A percentile compares a stretch with the other conserved stretches of the same genome.
Evolutionary conservation across 2,113 vertebrate species (phyloP).

Genomic region (Ramphastos sulfuratus): DNA sequence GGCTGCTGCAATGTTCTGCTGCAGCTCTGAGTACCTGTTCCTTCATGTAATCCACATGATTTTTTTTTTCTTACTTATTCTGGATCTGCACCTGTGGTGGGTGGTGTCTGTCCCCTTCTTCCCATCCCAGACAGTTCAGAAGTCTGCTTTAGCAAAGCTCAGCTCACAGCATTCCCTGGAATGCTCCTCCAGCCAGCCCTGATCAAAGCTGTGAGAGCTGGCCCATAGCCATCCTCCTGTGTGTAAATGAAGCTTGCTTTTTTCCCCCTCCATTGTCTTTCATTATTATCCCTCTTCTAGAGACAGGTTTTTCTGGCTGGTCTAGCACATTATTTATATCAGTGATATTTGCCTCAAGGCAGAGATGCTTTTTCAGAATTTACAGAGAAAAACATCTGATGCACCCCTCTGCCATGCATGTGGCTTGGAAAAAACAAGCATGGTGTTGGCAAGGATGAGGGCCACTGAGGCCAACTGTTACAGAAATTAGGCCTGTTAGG

Average conservation of each 20-base stretch:
- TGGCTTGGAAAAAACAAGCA: conserved; percentile 18
- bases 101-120: neutral
- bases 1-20: neutral
- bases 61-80: neutral
- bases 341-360: conserved; percentile 11
- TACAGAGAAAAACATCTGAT: neutral
- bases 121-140: conserved; percentile 11
- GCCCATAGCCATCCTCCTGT: neutral
- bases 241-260: conserved; percentile 28
- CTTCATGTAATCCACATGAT: fast-evolving
- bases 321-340: conserved; percentile 32
- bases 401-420: neutral
- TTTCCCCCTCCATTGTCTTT: neutral
- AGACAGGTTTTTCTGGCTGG: conserved; percentile 55
- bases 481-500: conserved; percentile 14
- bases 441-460: neutral
- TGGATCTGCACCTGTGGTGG: neutral
- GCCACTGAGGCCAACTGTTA: neutral
- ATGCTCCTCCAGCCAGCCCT: neutral
- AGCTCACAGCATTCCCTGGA: neutral
- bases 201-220: conserved; percentile 34
- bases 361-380: conserved; percentile 24
- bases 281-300: conserved; percentile 28
- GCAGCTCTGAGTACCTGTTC: neutral
- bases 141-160: neutral